Evolutionary conservation across 2,888 invertebrate genomes (phyloP), one percentile per base, ranked within the genome.

Genomic region (Temnothorax rugatulus): DNA sequence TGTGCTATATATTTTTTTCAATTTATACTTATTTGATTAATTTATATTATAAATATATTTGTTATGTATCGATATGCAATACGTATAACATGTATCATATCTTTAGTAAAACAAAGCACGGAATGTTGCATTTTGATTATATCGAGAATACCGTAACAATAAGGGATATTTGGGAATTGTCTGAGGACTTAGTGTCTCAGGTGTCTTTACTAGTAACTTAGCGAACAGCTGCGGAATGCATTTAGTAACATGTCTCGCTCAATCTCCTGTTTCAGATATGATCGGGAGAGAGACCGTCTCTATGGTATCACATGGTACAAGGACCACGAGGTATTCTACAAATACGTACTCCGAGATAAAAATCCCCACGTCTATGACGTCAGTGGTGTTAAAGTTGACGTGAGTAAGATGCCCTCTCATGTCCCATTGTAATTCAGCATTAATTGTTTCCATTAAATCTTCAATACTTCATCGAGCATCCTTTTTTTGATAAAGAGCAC

Each of bases 241-340:
- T 81, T 81, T 81, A 81, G 59, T 79, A 79, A 81, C 57, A 29
- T 64, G 71, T 79, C 25, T 41, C 68, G 75, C 76, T 73, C 68
- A 63, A 54, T 86, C 82, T 86, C 86, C 84, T 89, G 87, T 95
- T 95, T 77, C 93, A 95, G 94, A 71, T 95, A 95, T 91, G 95
- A 95, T 82, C 87, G 95, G 87, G 95, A 94, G 82, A 91, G 91
- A 77, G 95, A 95, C 83, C 93, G 93, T 77, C 93, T 95, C 52
- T 95, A 95, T 93, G 93, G 95, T n/a, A 95, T 95, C 74, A 94
- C 95, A 81, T 95, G 95, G 95, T 95, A 95, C 93, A 95, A 95
- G 91, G 95, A 95, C 90, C 93, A 95, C 91, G 95, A 95, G 87
- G 95, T 95, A 91, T 95, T 95, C 92, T 95, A 95, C 93, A 94